A percentile compares a stretch with the other conserved stretches of the same genome.
phyloP scores from a whole-genome alignment of 2,888 invertebrate genomes.

The Parnassius mnemosyne region DNA sequence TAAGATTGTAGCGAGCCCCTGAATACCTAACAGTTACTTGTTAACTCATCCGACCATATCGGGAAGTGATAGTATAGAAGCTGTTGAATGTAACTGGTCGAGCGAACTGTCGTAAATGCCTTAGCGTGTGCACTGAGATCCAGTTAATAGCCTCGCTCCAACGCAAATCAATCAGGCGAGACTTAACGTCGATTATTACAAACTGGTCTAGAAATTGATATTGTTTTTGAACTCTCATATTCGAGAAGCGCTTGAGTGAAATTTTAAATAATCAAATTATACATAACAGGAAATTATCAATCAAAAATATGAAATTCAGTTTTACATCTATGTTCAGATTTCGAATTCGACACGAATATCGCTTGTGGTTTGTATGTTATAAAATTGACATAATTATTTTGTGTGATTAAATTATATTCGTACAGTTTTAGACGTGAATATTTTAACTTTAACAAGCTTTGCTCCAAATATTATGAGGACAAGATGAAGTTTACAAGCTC shows the following conservation, averaged over 20 bases:
- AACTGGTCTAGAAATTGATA: slow-evolving; percentile 1
- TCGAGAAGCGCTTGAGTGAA: neutral
- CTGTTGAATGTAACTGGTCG: slow-evolving; percentile 4
- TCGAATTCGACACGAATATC: neutral
- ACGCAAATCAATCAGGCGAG: slow-evolving; percentile 9
- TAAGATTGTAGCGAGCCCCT: neutral
- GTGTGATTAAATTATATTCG: no score
- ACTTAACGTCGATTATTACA: slow-evolving; percentile 4
- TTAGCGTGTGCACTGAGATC: slow-evolving; percentile 7
- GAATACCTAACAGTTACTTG: slow-evolving; percentile 2
- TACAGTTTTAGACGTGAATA: no score
- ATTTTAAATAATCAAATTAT: neutral
- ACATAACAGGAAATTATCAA: neutral
- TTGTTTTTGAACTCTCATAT: neutral
- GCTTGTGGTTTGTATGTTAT: neutral
- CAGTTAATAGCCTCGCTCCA: slow-evolving; percentile 14
- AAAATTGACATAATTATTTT: slow-evolving; percentile 3
- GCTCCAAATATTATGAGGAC: no score
- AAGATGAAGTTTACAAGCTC: no score
- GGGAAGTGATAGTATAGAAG: slow-evolving; percentile 3
- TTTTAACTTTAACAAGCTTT: no score
- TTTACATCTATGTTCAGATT: neutral
- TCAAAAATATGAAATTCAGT: neutral
- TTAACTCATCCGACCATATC: slow-evolving; percentile 17
- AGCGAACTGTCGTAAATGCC: slow-evolving; percentile 5